Evolutionary conservation across 2,797 vertebrate species (phyloP), one percentile per base, ranked within the genome.

Genomic region (Phoxinus dragarum): DNA sequence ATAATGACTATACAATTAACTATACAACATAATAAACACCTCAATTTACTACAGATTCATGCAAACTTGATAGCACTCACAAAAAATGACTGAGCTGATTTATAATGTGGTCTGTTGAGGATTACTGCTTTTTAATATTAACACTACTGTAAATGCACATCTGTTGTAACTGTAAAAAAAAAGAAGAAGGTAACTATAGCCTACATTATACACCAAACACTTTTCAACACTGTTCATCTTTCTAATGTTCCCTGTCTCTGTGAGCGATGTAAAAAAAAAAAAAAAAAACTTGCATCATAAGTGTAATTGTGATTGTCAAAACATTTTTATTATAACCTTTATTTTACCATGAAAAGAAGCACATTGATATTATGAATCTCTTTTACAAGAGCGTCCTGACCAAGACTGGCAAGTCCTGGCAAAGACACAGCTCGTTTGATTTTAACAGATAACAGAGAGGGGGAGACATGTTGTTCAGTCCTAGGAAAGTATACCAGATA

Each of bases 1-100:
- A 31, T 81, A 79, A 56, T 69, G 66, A 81, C 47, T 69, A n/a
- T 44, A 44, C 17, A 27, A 59, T 42, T n/a, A 61, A 72, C 52
- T 56, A 54, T 36, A 38, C 36, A 10, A 36, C 31, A 36, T 19
- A 75, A 52, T 75, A 54, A 75, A 36, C 19, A 54, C 49, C 17
- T 49, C 8, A 1, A 54, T 36, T 75, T 75, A 54, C 47, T 36
- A 34, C 27, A 75, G 73, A 36, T 75, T 36, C n/a, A 31, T 74
- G 44, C 14, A 31, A 47, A 52, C 8, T 5, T 49, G 14, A 74
- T 34, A 49, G 44, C 44, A 74, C n/a, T 72, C 21, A 4, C 23
- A 47, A 19, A n/a, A 52, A 19, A 49, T 19, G 3, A 36, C n/a
- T 9, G 12, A 42, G 2, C 11, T 73, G 16, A 74, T 6, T 9